phyloP scores from a whole-genome alignment of 2,113 vertebrate genomes.

The Rhegmatorhina hoffmannsi region DNA sequence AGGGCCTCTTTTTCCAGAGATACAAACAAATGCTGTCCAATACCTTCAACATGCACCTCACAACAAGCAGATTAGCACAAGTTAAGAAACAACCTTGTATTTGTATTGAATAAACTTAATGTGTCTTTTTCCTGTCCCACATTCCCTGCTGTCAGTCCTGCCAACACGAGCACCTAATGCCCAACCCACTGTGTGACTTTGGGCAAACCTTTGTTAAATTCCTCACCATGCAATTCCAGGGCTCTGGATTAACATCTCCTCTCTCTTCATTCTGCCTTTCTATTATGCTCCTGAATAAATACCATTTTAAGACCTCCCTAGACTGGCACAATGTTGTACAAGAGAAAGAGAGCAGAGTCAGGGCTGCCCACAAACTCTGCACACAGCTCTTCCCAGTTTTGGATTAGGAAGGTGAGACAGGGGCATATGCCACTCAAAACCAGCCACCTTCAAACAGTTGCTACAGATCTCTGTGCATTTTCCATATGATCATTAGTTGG shows the following conservation, averaged over 20 bases:
- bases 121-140: neutral
- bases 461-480: neutral
- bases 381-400: neutral
- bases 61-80: neutral
- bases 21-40: neutral
- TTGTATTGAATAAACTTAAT: neutral
- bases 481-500: neutral
- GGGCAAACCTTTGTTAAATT: neutral
- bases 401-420: neutral
- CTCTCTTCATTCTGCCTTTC: neutral
- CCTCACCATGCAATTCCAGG: neutral
- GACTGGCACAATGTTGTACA: neutral
- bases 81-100: neutral
- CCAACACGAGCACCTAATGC: fast-evolving
- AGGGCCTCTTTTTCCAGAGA: neutral
- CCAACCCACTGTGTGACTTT: fast-evolving
- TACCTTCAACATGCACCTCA: neutral
- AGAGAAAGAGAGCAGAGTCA: neutral
- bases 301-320: neutral
- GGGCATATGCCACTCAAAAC: neutral
- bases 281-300: neutral
- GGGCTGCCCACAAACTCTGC: fast-evolving
- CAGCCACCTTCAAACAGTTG: neutral
- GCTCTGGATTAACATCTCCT: neutral
- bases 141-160: neutral